Evolutionary conservation across 1,140 invertebrate species (phyloP).

Genomic region (Ditylenchus dipsaci): DNA sequence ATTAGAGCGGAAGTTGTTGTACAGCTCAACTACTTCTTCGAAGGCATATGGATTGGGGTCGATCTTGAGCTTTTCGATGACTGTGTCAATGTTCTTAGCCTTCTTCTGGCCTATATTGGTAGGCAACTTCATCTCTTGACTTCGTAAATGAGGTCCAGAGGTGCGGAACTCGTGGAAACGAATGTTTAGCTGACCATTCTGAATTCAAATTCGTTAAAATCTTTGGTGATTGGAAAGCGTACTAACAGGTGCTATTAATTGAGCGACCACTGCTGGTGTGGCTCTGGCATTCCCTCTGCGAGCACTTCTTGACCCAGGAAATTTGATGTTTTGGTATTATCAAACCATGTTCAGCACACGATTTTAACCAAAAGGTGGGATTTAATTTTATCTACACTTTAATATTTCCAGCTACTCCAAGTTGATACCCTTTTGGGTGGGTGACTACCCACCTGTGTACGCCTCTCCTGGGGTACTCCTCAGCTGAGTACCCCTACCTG

Average conservation of each 20-base stretch:
- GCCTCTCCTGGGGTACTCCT: too few relatives aligned
- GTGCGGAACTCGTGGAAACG: constrained; percentile 37
- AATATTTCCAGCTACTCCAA: too few relatives aligned
- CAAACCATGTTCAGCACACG: too few relatives aligned
- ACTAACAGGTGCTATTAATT: constrained; percentile 5
- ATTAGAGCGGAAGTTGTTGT: constrained; percentile 42
- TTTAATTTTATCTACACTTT: too few relatives aligned
- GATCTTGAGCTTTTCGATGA: constrained; percentile 26
- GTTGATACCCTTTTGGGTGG: too few relatives aligned
- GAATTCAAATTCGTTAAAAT: constrained; percentile 10
- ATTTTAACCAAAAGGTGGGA: too few relatives aligned
- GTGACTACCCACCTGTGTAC: too few relatives aligned
- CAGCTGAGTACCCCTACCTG: too few relatives aligned
- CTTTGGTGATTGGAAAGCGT: too few relatives aligned
- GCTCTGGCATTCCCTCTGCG: background rate
- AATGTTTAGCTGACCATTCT: constrained; percentile 32
- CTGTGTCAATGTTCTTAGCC: constrained; percentile 33
- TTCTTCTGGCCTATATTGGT: constrained; percentile 48
- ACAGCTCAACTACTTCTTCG: constrained; percentile 39
- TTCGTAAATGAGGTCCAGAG: constrained; percentile 43
- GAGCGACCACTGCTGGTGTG: constrained; percentile 1
- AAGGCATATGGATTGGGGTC: constrained; percentile 23
- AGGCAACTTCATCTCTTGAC: constrained; percentile 49
- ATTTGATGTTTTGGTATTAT: too few relatives aligned
- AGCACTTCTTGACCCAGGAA: background rate